Conservation (phyloP, 1,140 invertebrate species). For the Nebria ingens region DNA sequence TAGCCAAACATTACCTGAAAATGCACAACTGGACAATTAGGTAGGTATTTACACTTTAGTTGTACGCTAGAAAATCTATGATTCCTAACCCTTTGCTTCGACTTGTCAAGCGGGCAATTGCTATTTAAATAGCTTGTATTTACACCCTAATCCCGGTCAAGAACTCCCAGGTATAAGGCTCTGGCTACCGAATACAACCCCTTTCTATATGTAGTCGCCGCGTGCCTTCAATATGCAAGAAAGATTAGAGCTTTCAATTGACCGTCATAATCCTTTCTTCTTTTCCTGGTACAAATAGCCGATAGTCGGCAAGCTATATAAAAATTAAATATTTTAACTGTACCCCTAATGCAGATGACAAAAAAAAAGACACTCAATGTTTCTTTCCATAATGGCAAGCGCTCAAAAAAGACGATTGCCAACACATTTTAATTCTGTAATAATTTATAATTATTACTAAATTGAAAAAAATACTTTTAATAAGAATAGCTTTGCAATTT, state of each 20-base stretch:
- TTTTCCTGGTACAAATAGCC: not conserved
- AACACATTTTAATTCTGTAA: no score
- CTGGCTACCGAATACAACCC: not conserved
- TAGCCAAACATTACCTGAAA: not conserved
- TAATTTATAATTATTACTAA: no score
- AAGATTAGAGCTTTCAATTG: slow-evolving; percentile 1
- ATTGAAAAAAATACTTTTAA: no score
- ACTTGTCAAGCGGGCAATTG: not conserved
- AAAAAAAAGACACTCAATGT: not conserved
- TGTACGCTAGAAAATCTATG: not conserved
- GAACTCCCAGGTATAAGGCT: not conserved
- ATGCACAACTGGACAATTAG: not conserved
- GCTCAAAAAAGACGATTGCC: no score
- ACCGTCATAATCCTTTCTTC: slow-evolving; percentile 9
- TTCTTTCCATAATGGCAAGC: not conserved
- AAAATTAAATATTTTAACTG: not conserved
- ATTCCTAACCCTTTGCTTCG: not conserved
- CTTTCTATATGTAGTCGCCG: not conserved
- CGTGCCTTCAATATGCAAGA: not conserved
- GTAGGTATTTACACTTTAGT: not conserved
- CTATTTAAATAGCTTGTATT: not conserved
- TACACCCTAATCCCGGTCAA: not conserved
- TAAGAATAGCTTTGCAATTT: no score
- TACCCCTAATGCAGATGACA: not conserved
- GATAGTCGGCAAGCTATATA: not conserved